Evolutionary conservation across 2,888 invertebrate species (phyloP), one percentile per base, ranked within the genome.

Genomic region (Lycocerus yunnanus): DNA sequence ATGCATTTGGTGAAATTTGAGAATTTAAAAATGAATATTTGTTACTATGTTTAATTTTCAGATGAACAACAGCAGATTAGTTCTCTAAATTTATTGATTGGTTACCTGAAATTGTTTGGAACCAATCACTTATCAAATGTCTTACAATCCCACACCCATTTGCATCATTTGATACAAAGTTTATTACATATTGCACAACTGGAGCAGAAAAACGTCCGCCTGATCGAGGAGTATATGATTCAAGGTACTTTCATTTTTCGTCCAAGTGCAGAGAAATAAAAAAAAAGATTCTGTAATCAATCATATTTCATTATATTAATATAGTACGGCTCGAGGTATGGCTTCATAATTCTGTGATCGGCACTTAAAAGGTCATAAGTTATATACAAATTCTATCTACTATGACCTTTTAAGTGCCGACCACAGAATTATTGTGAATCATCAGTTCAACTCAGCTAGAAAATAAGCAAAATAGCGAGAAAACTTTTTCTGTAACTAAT

Each of bases 61-160:
- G 93, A 93, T 80, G 89, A 91, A 20, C 83, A 82, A 1, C 89
- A 91, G 79, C 94, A 94, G 83, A 83, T 91, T 18, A 87, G 90
- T 0, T 89, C 90, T 5, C 84, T 95, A 66, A 90, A 91, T 81
- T 89, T 93, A 67, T 80, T 95, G 0, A 89, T 91, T 77, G 94
- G 94, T 3, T 93, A 94, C 84, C 82, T 94, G 11, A 85, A 87
- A 69, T 85, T 92, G 69, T 85, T 95, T 68, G 89, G 89, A 8
- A 85, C 88, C 14, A 88, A 90, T 80, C 89, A 90, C 76, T 86
- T 94, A 15, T 89, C 90, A 20, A 83, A 87, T 8, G 86, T 93
- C 20, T 87, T 95, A 61, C 87, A 89, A 74, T 89, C 89, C 1
- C 83, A 84, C 2, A 85, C 88, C 63, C 89, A 90, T 84, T 86